These are phyloP conservation scores for Bergia sp. DNA, from an alignment of 92 coral and sea anemone genomes.

Conservation along the genomic window DNA sequence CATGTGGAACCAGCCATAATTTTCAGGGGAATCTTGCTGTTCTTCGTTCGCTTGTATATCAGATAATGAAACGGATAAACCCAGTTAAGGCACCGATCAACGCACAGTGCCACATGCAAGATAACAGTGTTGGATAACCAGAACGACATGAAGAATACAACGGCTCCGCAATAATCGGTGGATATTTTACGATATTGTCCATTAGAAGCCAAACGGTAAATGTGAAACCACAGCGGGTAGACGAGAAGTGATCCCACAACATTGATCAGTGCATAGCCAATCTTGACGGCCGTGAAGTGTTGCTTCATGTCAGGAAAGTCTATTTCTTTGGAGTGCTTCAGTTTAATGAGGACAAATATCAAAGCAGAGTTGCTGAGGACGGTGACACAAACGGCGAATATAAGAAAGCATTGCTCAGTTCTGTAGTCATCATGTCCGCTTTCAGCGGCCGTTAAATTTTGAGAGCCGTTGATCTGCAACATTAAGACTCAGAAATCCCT, in stretches of 20 bases:
- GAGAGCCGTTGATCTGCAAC: not conserved
- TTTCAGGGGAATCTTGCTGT: slow-evolving; percentile 11
- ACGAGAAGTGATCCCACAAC: slow-evolving; percentile 10
- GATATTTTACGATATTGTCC: slow-evolving; percentile 1
- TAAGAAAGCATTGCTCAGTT: not conserved
- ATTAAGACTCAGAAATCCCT: not conserved
- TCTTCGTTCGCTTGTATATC: slow-evolving; percentile 28
- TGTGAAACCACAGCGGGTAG: slow-evolving; percentile 25
- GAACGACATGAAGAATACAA: slow-evolving; percentile 17
- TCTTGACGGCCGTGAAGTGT: slow-evolving; percentile 7
- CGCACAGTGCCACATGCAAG: slow-evolving; percentile 11
- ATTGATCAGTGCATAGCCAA: slow-evolving; percentile 16
- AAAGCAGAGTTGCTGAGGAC: not conserved
- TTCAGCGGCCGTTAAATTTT: not conserved
- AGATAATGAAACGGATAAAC: slow-evolving; percentile 28
- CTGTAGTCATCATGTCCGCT: not conserved
- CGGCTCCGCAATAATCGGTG: not conserved
- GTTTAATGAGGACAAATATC: slow-evolving; percentile 23
- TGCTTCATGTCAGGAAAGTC: slow-evolving; percentile 43
- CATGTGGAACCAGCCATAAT: not conserved
- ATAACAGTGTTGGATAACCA: not conserved
- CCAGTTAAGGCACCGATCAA: slow-evolving; percentile 31
- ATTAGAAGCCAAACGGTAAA: not conserved
- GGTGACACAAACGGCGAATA: not conserved
- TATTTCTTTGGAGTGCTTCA: slow-evolving; percentile 28